Base-by-base conservation (phyloP, 2,113 vertebrate genomes). In the Seriola dumerili region DNA sequence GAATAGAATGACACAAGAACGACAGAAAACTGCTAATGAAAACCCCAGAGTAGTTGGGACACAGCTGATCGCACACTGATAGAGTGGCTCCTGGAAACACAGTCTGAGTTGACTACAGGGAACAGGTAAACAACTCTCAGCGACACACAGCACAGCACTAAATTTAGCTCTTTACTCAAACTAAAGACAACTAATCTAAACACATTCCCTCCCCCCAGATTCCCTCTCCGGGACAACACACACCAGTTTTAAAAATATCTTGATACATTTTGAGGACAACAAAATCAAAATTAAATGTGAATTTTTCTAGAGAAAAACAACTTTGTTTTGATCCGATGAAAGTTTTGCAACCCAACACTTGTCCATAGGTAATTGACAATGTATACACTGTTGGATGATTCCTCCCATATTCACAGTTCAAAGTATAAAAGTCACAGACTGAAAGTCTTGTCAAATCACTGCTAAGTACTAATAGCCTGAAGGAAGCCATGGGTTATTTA, bases 1-100 rank as follows among this genome's bases (percentile, higher is more conserved):
- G 78, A 83, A 38, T 54, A 57, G 76, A 82, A 74, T 77, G 85
- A 86, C 85, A 89, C 17, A 16, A 55, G 55, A 66, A 42, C 12
- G 13, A 57, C 77, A 75, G 82, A 77, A 80, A 89, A 72, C 38
- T 70, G 85, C 85, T 88, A 85, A 89, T 91, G 87, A 90, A 92
- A 89, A 73, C 88, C 84, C 80, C 76, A 74, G 86, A 89, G 88
- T 68, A 59, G 78, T 58, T 38, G 40, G 54, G 82, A 77, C 84
- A 83, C 85, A 72, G 87, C 80, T 89, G 84, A 86, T 85, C 7
- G 72, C 85, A 70, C 81, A 67, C 61, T 63, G 81, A 54, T 69
- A 65, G 61, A 80, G 72, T 65, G 10, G 77, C 84, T 85, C 78
- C 82, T 71, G 83, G 73, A 85, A 86, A 86, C 65, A 46, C 79